Evolutionary conservation across 2,888 invertebrate species (phyloP), one percentile per base, ranked within the genome.

Genomic region (Chalcis sispes): DNA sequence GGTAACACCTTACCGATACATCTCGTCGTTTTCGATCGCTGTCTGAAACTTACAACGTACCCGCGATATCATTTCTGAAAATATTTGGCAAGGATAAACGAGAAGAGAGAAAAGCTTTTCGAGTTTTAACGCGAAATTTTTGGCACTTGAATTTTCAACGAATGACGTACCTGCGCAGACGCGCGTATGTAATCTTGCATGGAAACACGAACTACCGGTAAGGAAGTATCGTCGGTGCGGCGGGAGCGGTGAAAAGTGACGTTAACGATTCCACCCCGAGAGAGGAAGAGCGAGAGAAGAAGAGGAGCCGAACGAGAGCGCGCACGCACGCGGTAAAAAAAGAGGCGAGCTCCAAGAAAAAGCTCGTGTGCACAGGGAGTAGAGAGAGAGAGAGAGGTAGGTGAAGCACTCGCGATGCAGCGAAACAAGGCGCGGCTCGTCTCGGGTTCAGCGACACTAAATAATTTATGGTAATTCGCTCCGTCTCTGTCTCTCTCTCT

Each of bases 361-460:
- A 2, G 59, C 40, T 36, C 36, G 23, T 10, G 46, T 54, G 72
- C 72, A 40, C 20, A 62, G 29, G 46, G 52, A 77, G 77, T 13
- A 61, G 42, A 25, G 42, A 58, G 32, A 58, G 58, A 25, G 32
- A 58, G 32, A 32, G 58, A n/a, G 18, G 27, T 7, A 23, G 15
- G 15, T 25, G 15, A 23, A 5, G n/a, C 7, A 42, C 42, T 20
- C 40, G 42, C 27, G 32, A 56, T 42, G 58, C 48, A 67, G 62
- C 54, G 66, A 62, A 23, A 36, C 61, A 32, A 77, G 77, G 77
- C 77, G 77, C 77, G 71, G 66, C 74, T 67, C 59, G 62, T 66
- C n/a, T n/a, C 54, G 77, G 72, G 78, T 75, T 75, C 75, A 78
- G 75, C 78, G 78, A 75, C 75, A 77, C 77, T 65, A 77, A 77